These are phyloP conservation scores for Phyllostomus hastatus DNA, from an alignment of 2,113 vertebrate genomes.

Conservation along the genomic window DNA sequence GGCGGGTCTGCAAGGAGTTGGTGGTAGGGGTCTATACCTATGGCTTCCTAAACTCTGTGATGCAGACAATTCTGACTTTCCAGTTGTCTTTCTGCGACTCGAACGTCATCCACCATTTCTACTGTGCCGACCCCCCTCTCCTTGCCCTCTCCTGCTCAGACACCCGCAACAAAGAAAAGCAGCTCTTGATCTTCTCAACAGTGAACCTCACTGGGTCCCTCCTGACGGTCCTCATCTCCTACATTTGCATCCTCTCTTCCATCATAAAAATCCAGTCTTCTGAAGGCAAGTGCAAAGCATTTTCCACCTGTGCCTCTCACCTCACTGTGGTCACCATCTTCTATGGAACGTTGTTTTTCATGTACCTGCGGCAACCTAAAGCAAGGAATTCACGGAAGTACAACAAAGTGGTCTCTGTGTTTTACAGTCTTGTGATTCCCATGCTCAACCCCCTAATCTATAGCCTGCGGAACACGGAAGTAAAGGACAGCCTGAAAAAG, in stretches of 20 bases:
- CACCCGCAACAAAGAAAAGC: conserved; percentile 57
- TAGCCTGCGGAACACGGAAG: conserved; percentile 65
- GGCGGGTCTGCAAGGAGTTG: conserved; percentile 61
- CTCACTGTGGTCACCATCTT: conserved; percentile 72
- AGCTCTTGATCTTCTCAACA: conserved; percentile 65
- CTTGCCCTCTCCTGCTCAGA: conserved; percentile 70
- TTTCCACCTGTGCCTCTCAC: conserved; percentile 72
- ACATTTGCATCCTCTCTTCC: conserved; percentile 62
- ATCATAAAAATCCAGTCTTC: conserved; percentile 65
- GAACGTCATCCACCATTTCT: conserved; percentile 69
- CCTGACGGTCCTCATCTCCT: conserved; percentile 63
- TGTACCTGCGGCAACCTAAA: conserved; percentile 58
- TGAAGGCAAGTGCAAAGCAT: conserved; percentile 63
- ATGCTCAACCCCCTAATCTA: conserved; percentile 74
- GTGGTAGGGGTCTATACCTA: conserved; percentile 61
- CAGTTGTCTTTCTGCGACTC: conserved; percentile 70
- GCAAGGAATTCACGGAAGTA: conserved; percentile 40
- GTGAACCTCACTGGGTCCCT: conserved; percentile 65
- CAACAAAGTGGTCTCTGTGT: conserved; percentile 67
- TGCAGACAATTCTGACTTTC: conserved; percentile 69
- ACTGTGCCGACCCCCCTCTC: conserved; percentile 71
- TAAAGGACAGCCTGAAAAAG: conserved; percentile 64
- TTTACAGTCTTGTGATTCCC: conserved; percentile 73
- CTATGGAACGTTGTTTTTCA: conserved; percentile 67
- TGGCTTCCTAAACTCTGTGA: conserved; percentile 65